Evolutionary conservation across 2,888 invertebrate genomes (phyloP).

Genomic region (Diaphora mendica): DNA sequence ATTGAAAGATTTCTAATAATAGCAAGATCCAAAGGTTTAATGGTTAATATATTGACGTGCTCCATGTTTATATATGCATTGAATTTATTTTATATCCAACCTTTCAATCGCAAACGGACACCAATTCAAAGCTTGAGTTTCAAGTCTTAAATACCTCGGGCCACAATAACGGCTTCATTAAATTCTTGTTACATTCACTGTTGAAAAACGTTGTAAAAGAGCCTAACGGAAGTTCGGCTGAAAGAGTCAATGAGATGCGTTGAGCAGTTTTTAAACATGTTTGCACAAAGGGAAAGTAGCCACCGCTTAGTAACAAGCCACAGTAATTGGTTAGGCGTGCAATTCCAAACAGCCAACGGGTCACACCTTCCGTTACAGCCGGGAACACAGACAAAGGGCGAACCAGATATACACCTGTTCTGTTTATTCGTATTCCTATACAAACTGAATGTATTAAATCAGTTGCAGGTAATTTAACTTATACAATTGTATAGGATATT

Average conservation of each 20-base stretch:
- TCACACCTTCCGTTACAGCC: conserved; percentile 57
- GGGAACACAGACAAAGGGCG: conserved; percentile 50
- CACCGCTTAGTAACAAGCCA: conserved; percentile 41
- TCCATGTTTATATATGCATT: conserved; percentile 19
- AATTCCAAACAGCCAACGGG: conserved; percentile 51
- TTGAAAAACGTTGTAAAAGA: conserved; percentile 41
- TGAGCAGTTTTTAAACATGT: conserved; percentile 46
- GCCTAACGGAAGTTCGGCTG: conserved; percentile 41
- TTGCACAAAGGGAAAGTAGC: conserved; percentile 51
- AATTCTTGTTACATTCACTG: conserved; percentile 27
- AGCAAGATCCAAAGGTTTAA: conserved; percentile 12
- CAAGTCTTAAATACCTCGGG: conserved; percentile 44
- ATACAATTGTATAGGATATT: conserved; percentile 7
- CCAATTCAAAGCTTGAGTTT: conserved; percentile 26
- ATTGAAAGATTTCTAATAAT: background rate
- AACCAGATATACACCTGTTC: conserved; percentile 59
- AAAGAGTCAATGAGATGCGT: conserved; percentile 39
- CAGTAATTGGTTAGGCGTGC: conserved; percentile 53
- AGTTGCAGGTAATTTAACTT: conserved; percentile 12
- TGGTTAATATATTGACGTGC: conserved; percentile 10
- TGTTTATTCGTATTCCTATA: conserved; percentile 33
- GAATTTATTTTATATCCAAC: conserved; percentile 41
- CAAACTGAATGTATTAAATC: conserved; percentile 27
- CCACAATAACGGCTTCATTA: conserved; percentile 44
- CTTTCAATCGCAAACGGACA: conserved; percentile 28